Conservation (phyloP, 2,888 invertebrate genomes). For the Chouioia cunea region DNA sequence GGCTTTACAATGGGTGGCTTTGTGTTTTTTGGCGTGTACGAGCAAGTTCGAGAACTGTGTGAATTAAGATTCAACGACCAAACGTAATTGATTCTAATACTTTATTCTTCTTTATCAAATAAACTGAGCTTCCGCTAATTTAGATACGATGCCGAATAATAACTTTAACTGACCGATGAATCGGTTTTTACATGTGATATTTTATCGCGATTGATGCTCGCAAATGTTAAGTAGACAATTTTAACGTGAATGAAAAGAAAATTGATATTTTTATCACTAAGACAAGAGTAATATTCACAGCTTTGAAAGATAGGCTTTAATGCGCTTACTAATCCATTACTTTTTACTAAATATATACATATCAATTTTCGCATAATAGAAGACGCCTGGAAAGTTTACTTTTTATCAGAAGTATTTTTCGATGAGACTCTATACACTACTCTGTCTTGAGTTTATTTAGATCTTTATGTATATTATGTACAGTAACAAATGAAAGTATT, state of each 20-base stretch:
- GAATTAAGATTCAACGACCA: slow-evolving; percentile 48
- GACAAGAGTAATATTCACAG: slow-evolving; percentile 19
- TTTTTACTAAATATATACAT: slow-evolving; percentile 6
- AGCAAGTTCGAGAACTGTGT: slow-evolving; percentile 71
- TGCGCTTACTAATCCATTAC: slow-evolving; percentile 19
- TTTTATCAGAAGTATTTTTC: slow-evolving; percentile 25
- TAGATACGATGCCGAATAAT: slow-evolving; percentile 26
- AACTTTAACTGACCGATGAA: slow-evolving; percentile 22
- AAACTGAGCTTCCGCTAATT: slow-evolving; percentile 35
- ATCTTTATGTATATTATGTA: slow-evolving; percentile 1
- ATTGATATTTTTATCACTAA: slow-evolving; percentile 10
- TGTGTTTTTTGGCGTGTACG: slow-evolving; percentile 96
- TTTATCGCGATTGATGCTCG: slow-evolving; percentile 18
- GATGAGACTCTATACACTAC: slow-evolving; percentile 22
- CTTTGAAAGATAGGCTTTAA: slow-evolving; percentile 23
- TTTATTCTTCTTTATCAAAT: slow-evolving; percentile 21
- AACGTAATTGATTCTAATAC: slow-evolving; percentile 21
- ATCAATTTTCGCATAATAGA: slow-evolving; percentile 16
- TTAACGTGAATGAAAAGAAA: slow-evolving; percentile 12
- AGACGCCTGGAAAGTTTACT: slow-evolving; percentile 21
- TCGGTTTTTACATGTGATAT: slow-evolving; percentile 42
- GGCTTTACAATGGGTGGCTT: slow-evolving; percentile 95
- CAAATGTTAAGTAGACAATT: slow-evolving; percentile 16
- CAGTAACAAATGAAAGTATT: not conserved
- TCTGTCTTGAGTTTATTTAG: slow-evolving; percentile 7